Evolutionary conservation across 1,140 invertebrate genomes (phyloP).

Genomic region (Lepidotrigona ventralis): DNA sequence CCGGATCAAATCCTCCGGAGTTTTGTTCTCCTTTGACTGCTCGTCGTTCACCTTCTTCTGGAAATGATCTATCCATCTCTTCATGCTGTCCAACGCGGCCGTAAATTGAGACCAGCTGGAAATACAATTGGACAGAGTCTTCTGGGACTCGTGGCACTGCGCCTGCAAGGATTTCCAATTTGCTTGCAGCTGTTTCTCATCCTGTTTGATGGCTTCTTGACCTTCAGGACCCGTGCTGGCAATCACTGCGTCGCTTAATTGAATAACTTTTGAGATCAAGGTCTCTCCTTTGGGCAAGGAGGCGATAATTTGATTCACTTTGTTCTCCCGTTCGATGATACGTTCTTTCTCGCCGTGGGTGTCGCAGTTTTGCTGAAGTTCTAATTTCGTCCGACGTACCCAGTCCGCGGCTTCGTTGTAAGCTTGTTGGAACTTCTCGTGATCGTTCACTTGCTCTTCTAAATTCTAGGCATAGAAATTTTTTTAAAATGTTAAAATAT

Average conservation of each 20-base stretch:
- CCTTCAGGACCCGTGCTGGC: constrained; percentile 92
- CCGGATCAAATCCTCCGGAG: constrained; percentile 87
- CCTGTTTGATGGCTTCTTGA: constrained; percentile 90
- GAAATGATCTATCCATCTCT: constrained; percentile 89
- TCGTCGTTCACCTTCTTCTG: constrained; percentile 84
- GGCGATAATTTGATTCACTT: constrained; percentile 85
- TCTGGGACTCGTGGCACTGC: constrained; percentile 89
- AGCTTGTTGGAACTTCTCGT: constrained; percentile 91
- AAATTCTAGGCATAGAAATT: constrained; percentile 80
- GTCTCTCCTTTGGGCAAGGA: constrained; percentile 86
- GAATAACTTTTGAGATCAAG: constrained; percentile 87
- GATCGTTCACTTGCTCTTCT: constrained; percentile 91
- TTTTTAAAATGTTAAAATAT: no score
- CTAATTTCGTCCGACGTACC: constrained; percentile 90
- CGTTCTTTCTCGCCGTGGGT: constrained; percentile 90
- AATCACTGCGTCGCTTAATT: constrained; percentile 89
- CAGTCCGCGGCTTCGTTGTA: constrained; percentile 92
- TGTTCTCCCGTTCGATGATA: constrained; percentile 87
- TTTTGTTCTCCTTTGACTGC: constrained; percentile 89
- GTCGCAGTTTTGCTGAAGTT: constrained; percentile 91
- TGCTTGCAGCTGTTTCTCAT: constrained; percentile 90
- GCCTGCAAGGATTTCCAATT: constrained; percentile 93
- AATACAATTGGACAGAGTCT: constrained; percentile 89
- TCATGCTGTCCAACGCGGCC: constrained; percentile 87
- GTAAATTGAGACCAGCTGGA: constrained; percentile 92